phyloP scores from a whole-genome alignment of 1,140 invertebrate species.

The Lasaia peninsularis region DNA sequence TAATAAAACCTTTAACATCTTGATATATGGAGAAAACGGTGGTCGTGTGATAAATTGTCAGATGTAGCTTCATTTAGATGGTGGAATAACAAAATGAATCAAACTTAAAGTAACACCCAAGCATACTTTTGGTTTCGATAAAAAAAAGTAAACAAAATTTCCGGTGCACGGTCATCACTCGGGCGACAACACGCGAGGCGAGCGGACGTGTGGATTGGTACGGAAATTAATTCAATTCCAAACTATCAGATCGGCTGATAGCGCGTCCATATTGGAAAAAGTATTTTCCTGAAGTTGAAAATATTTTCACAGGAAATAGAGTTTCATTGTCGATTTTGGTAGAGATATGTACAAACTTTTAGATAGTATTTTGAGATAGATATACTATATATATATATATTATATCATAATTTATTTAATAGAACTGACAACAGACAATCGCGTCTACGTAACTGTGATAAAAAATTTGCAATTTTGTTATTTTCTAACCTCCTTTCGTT shows the following conservation, averaged over 20 bases:
- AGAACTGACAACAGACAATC: no score
- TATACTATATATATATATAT: no score
- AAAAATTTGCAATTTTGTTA: no score
- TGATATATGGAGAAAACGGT: no score
- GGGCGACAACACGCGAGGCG: slow-evolving; percentile 14
- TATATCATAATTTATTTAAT: no score
- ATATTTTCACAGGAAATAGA: slow-evolving; percentile 2
- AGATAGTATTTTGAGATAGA: no score
- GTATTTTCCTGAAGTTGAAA: slow-evolving; percentile 10
- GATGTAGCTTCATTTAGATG: no score
- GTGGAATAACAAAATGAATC: not conserved
- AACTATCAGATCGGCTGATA: slow-evolving; percentile 16
- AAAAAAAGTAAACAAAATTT: slow-evolving; percentile 17
- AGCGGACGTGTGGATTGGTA: slow-evolving; percentile 17
- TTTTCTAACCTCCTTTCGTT: no score
- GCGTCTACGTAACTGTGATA: no score
- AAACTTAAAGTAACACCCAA: not conserved
- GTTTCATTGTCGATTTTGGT: not conserved
- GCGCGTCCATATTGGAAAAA: slow-evolving; percentile 16
- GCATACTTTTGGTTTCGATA: not conserved
- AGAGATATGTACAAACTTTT: not conserved
- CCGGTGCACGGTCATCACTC: slow-evolving; percentile 13
- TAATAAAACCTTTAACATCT: no score
- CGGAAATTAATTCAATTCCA: slow-evolving; percentile 26
- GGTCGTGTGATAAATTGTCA: no score